A percentile compares a stretch with the other conserved stretches of the same genome.
Conservation (phyloP, 2,888 invertebrate species). For the Epistrophe grossulariae region DNA sequence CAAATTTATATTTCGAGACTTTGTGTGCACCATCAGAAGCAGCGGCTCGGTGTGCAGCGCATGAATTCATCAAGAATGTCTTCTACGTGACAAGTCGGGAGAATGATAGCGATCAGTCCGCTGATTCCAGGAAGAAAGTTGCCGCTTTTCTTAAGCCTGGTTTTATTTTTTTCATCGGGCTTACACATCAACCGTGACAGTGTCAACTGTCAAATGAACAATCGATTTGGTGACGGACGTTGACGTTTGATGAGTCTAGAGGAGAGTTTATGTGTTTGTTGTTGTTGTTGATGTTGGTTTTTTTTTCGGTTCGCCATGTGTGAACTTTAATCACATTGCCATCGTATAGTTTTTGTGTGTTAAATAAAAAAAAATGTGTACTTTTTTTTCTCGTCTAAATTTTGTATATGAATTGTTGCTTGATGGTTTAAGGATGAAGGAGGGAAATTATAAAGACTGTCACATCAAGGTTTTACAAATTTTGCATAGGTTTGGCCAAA, state of each 20-base stretch:
- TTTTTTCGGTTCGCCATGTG: conserved; percentile 23
- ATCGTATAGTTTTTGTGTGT: neutral
- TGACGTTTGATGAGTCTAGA: conserved; percentile 15
- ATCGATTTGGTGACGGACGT: conserved; percentile 67
- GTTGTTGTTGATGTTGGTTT: neutral
- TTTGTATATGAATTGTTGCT: neutral
- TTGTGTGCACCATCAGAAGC: conserved; percentile 58
- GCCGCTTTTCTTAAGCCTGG: conserved; percentile 36
- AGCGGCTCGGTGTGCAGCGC: conserved; percentile 7
- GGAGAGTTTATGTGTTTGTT: conserved; percentile 1
- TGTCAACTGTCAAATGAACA: conserved; percentile 73
- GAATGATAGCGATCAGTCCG: conserved; percentile 70
- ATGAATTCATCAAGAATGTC: conserved; percentile 61
- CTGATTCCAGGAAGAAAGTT: conserved; percentile 68
- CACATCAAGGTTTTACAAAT: conserved; percentile 9
- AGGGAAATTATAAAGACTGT: neutral
- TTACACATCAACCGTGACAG: conserved; percentile 68
- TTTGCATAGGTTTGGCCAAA: conserved; percentile 12
- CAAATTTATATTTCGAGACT: conserved; percentile 22
- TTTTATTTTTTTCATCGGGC: conserved; percentile 37
- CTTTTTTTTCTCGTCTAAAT: neutral
- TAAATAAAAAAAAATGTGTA: neutral
- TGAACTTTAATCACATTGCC: conserved; percentile 62
- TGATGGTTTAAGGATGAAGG: neutral
- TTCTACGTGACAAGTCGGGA: conserved; percentile 71